Evolutionary conservation across 2,888 invertebrate species (phyloP), one percentile per base, ranked within the genome.

Genomic region (Hartigia nigra): DNA sequence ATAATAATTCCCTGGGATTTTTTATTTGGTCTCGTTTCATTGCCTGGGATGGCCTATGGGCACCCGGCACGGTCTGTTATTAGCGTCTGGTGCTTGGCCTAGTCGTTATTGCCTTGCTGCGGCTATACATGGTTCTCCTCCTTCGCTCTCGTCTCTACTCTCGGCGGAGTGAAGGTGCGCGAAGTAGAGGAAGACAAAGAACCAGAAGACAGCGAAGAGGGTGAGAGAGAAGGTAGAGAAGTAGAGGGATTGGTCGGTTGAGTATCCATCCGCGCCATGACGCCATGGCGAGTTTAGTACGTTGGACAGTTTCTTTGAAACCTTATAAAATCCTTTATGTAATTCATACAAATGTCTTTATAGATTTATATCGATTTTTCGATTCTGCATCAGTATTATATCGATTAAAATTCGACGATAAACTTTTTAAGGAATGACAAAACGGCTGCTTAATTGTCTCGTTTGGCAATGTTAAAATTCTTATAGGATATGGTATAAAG

Each of bases 11-110:
- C 88, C 84, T 82, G 86, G 84, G 85, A 90, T 91, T 91, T 91
- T 91, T 91, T 91, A 88, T 91, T 91, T 91, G 84, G 88, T 89
- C 89, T 87, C 88, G 88, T 91, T 91, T 90, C 88, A 89, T 90
- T 91, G 90, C 89, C 86, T 83, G 87, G 85, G 87, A 91, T 90
- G 90, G 91, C 91, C 91, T 91, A 91, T 91, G 91, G 91, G 89
- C 90, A 90, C 89, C 88, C 88, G 88, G 90, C 88, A 89, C 86
- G 90, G 89, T 91, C 91, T 91, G 91, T 91, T 91, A 91, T 91
- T 91, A 91, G 91, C 91, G 91, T 91, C 91, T 90, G 91, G 89
- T 91, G 90, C 91, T 91, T 89, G 88, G 84, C 78, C 78, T 79
- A 76, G 78, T 79, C 91, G 91, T 91, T 91, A 91, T 91, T 91